These are phyloP conservation scores for Phoeniculus purpureus DNA, from an alignment of 2,797 vertebrate genomes.

Conservation along the genomic window DNA sequence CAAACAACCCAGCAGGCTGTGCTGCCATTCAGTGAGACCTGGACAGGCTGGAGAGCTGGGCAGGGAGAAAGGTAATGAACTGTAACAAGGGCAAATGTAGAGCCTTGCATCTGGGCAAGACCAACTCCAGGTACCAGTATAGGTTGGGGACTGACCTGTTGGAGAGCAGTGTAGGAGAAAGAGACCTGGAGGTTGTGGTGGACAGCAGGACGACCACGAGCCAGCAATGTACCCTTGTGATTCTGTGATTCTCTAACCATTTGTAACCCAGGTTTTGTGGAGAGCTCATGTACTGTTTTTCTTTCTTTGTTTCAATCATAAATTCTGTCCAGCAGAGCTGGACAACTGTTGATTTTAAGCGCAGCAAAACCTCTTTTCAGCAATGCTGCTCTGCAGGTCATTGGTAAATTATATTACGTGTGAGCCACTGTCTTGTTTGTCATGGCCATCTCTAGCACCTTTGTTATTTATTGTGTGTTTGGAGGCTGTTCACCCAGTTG, in stretches of 20 bases:
- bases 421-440: background rate
- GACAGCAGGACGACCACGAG: too few relatives aligned
- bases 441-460: background rate
- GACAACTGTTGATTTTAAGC: background rate
- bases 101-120: too few relatives aligned
- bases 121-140: too few relatives aligned
- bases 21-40: too few relatives aligned
- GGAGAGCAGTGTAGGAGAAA: too few relatives aligned
- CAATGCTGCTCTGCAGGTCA: background rate
- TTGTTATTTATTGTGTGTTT: background rate
- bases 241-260: rapidly evolving
- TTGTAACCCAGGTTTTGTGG: background rate
- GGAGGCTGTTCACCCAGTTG: background rate
- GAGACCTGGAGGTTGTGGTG: too few relatives aligned
- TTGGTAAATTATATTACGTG: background rate
- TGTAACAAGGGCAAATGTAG: too few relatives aligned
- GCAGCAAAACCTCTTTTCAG: background rate
- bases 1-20: too few relatives aligned
- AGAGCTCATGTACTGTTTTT: background rate
- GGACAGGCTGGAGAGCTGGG: too few relatives aligned
- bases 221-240: too few relatives aligned
- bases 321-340: background rate
- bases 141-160: too few relatives aligned
- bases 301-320: background rate
- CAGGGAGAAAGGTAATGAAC: too few relatives aligned